Percentiles rank a stretch among this genome's conserved stretches.
Conservation (phyloP, 92 coral and sea anemone species). For the Ricordea florida region DNA sequence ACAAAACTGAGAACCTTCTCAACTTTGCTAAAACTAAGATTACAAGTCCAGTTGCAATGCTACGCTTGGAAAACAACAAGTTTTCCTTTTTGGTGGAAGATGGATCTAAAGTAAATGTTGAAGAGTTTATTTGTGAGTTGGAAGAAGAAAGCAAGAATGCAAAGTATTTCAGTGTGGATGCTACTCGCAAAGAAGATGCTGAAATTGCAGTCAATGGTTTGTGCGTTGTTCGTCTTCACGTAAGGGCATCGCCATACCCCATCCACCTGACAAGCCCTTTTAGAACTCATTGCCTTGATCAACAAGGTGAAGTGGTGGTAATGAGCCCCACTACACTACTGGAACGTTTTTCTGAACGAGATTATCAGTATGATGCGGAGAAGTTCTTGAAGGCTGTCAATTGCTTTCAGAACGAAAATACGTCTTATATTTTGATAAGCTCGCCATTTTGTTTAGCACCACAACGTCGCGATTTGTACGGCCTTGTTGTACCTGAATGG, state of each 20-base stretch:
- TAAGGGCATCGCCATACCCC: slow-evolving; percentile 67
- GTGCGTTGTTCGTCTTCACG: slow-evolving; percentile 62
- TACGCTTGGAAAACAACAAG: slow-evolving; percentile 34
- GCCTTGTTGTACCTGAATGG: slow-evolving; percentile 83
- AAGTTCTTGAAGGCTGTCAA: slow-evolving; percentile 55
- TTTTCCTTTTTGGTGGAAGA: slow-evolving; percentile 37
- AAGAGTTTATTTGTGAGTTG: slow-evolving; percentile 42
- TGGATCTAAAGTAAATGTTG: slow-evolving; percentile 21
- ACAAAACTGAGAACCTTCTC: neutral
- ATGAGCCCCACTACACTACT: slow-evolving; percentile 39
- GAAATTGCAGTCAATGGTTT: neutral
- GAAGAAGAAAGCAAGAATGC: slow-evolving; percentile 25
- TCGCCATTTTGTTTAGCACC: slow-evolving; percentile 61
- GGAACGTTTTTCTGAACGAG: slow-evolving; percentile 24
- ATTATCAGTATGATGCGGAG: slow-evolving; percentile 41
- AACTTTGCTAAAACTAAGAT: neutral
- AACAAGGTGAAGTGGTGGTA: slow-evolving; percentile 6
- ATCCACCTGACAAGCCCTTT: slow-evolving; percentile 67
- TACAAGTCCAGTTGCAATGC: neutral
- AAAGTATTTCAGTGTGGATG: slow-evolving; percentile 2
- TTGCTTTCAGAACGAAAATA: slow-evolving; percentile 49
- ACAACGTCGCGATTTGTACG: slow-evolving; percentile 60
- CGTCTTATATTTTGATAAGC: slow-evolving; percentile 55
- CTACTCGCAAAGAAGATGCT: slow-evolving; percentile 9
- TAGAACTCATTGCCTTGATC: slow-evolving; percentile 34